Percentiles rank a stretch among this genome's conserved stretches.
Evolutionary conservation across 2,797 vertebrate genomes (phyloP).

Genomic region (Chelidonichthys spinosus): DNA sequence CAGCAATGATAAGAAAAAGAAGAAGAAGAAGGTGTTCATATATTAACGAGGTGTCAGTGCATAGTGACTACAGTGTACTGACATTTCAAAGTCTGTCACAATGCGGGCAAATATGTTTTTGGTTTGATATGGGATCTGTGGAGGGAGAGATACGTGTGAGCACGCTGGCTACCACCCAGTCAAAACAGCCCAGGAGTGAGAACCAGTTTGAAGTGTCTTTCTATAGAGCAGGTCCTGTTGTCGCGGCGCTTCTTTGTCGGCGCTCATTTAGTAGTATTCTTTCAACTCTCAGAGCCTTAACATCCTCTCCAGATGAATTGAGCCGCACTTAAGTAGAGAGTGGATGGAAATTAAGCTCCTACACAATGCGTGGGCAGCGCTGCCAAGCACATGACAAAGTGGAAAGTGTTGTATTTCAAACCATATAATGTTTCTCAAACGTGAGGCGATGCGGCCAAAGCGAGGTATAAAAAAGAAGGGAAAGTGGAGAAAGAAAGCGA

Average conservation of each 20-base stretch:
- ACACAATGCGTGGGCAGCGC: conserved; percentile 68
- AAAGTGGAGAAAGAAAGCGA: conserved; percentile 38
- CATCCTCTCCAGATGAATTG: conserved; percentile 77
- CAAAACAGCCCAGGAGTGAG: conserved; percentile 51
- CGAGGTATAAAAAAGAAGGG: conserved; percentile 2
- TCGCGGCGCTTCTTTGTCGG: conserved; percentile 64
- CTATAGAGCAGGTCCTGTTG: conserved; percentile 55
- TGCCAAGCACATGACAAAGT: conserved; percentile 71
- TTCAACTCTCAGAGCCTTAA: conserved; percentile 73
- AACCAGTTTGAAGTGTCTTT: conserved; percentile 58
- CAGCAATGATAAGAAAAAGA: conserved; percentile 28
- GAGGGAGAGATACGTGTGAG: conserved; percentile 38
- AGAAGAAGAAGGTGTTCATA: conserved; percentile 44
- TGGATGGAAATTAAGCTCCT: conserved; percentile 76
- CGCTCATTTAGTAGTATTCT: conserved; percentile 73
- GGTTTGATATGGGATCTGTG: conserved; percentile 66
- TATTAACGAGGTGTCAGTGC: conserved; percentile 23
- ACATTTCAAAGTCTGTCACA: conserved; percentile 58
- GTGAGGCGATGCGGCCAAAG: conserved; percentile 59
- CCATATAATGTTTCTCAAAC: conserved; percentile 74
- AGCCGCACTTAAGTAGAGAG: conserved; percentile 73
- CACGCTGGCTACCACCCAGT: conserved; percentile 40
- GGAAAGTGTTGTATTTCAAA: conserved; percentile 76
- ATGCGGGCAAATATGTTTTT: conserved; percentile 41
- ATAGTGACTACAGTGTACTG: conserved; percentile 1